Evolutionary conservation across 2,888 invertebrate species (phyloP), one percentile per base, ranked within the genome.

Genomic region (Lasioglossum vierecki): DNA sequence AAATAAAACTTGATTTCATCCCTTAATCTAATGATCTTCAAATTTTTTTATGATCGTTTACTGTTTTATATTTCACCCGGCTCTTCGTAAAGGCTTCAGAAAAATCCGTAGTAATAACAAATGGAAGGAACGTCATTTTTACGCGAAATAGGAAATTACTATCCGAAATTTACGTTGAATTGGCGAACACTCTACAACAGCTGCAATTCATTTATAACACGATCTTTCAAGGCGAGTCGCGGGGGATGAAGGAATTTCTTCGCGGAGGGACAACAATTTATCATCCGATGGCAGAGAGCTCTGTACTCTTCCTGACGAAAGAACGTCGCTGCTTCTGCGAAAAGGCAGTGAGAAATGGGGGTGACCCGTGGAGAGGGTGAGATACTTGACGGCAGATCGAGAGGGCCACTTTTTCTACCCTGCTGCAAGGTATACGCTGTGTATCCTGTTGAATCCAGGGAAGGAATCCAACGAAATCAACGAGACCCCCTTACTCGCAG

Each of bases 281-380:
- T 79, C 78, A 49, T 57, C 68, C 9, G 39, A 18, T 30, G 68
- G 53, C n/a, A 66, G 70, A 46, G 77, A 79, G 26, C 72, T 22
- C 71, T 44, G 60, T 60, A 49, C 46, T 41, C 35, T 57, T 8
- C 22, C 22, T 72, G 46, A 74, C 80, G 71, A 75, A 71, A 49
- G 80, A 80, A 30, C 46, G 70, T 57, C 26, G 53, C 15, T 49
- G 13, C 53, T 76, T 41, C 30, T 46, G 46, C 76, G 46, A 76
- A 66, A 46, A 75, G 76, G 39, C 63, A 66, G 75, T 73, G 82
- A 76, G 60, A 74, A 82, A 82, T 82, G 77, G 68, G 83, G 46
- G 46, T 30, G 76, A 39, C 35, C 70, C 53, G 41, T 22, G 63
- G 46, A 18, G 46, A 73, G 79, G 63, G 46, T 57, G 66, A 5